Base-by-base conservation (phyloP, 2,797 vertebrate genomes). In the Siniperca scherzeri region DNA sequence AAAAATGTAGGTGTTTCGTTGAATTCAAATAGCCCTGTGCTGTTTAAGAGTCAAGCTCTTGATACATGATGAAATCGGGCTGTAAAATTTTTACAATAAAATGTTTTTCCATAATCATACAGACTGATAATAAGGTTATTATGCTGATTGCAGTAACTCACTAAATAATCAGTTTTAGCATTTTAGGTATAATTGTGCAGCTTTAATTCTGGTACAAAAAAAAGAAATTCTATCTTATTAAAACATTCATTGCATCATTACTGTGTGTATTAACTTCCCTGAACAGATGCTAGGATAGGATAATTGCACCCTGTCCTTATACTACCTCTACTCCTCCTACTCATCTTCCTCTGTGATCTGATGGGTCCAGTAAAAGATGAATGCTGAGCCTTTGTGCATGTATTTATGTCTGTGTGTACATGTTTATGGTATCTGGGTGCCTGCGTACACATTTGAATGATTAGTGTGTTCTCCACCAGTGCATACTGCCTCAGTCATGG, bases 361-460 rank as follows among this genome's bases (percentile, higher is more conserved):
- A 93, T 93, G 92, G 92, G 87, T 90, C 81, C 78, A 82, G 87
- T 92, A 82, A 92, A 94, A 94, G 91, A 92, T 92, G 82, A 93
- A 90, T 90, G 89, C 88, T 80, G 91, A 90, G 77, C 52, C 57
- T 78, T 89, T 88, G 70, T 86, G 82, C 48, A 11, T 88, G 70
- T 85, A 44, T 87, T 85, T 87, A 84, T 74, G 74, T 86, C 62
- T 79, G 27, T 81, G 83, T 90, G 70, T 79, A 57, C 60, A 80
- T 66, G 67, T 89, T 90, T 72, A 86, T 62, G 48, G 44, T 81
- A 50, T 81, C 72, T 65, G 22, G 70, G 78, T 78, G 72, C 81
- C 56, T 83, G 73, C 73, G 27, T 36, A 74, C 61, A 76, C 78
- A 85, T 89, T 87, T 19, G 57, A 40, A 83, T 90, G 81, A 90